Percentiles rank a stretch among this genome's conserved stretches.
These are phyloP conservation scores for Vanacampus margaritifer DNA, from an alignment of 2,113 vertebrate genomes.

Conservation along the genomic window DNA sequence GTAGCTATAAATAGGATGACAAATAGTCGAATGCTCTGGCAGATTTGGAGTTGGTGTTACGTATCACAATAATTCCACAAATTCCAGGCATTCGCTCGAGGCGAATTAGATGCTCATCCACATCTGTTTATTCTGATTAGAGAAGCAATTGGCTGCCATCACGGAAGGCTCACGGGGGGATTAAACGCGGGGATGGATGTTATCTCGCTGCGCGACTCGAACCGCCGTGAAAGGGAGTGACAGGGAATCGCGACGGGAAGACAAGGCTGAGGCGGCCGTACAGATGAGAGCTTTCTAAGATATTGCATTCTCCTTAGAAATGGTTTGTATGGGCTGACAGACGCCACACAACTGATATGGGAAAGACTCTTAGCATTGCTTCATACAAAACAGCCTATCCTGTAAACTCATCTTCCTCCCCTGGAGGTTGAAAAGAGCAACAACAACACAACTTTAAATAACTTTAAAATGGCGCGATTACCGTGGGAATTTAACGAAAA, in stretches of 20 bases:
- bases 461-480: too few relatives aligned
- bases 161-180: background rate
- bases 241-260: background rate
- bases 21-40: background rate
- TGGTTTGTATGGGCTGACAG: background rate
- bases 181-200: conserved; percentile 1
- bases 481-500: too few relatives aligned
- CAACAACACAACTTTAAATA: too few relatives aligned
- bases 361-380: background rate
- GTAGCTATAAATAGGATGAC: background rate
- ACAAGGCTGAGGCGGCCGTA: background rate
- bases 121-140: conserved; percentile 3
- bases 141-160: conserved; percentile 2
- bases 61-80: background rate
- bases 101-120: background rate
- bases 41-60: background rate
- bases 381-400: background rate
- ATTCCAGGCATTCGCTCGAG: background rate
- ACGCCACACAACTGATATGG: background rate
- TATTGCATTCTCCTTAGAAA: background rate
- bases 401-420: background rate
- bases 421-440: background rate
- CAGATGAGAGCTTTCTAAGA: background rate
- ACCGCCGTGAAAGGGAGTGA: conserved; percentile 6
- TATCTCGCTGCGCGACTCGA: background rate